Evolutionary conservation across 2,113 vertebrate species (phyloP), one percentile per base, ranked within the genome.

Genomic region (Myxocyprinus asiaticus): DNA sequence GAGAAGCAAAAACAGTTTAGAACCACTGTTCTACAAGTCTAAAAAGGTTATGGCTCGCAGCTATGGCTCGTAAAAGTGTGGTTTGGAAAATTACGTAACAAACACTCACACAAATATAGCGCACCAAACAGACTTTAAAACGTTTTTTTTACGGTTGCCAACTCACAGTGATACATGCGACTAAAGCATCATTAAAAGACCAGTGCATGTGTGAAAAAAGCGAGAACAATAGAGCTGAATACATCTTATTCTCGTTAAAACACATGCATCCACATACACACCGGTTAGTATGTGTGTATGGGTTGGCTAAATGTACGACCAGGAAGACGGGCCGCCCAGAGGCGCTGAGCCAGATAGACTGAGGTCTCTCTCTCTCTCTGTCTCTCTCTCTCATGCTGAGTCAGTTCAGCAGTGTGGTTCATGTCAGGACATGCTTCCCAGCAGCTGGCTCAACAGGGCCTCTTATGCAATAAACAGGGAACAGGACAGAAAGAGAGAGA

Each of bases 381-480:
- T n/a, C 22, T 33, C 22, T 33, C 22, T 33, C 22, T 33, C 22
- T 48, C 50, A 43, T 75, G 82, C 86, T 88, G 88, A 92, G 81
- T 89, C 83, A 87, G 88, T 90, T 85, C 80, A 76, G 71, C 82
- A 73, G 73, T 66, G 78, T 53, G 84, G 91, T 91, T 91, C 89
- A 91, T 76, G 86, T 88, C 84, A 83, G 89, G 90, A 91, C 90
- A 91, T 75, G 85, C 64, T 84, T 84, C 86, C 81, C 78, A 87
- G 85, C 90, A 92, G 90, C 90, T 92, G 89, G 82, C 85, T 89
- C 89, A 87, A 86, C 84, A 72, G 87, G 87, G 89, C 86, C 83
- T 81, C 79, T 92, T 88, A 88, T 80, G 85, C 84, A 90, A 90
- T 89, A 61, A 80, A 80, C 79, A 68, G 86, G 73, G 51, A 80